Evolutionary conservation across 2,113 vertebrate genomes (phyloP).

Genomic region (Cariama cristata): DNA sequence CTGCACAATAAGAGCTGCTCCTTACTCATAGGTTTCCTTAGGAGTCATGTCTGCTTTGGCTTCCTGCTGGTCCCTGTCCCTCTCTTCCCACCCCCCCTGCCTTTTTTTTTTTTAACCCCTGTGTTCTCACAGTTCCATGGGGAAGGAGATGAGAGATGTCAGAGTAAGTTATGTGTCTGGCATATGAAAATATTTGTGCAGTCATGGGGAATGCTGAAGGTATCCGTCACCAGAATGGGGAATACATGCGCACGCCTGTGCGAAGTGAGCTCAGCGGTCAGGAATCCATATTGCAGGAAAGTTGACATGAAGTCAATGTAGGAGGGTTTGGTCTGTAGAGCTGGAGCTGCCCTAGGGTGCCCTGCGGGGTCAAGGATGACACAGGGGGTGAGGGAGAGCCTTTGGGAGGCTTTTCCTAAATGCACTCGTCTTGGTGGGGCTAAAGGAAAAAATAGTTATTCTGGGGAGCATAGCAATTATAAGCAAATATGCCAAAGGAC

Average conservation of each 20-base stretch:
- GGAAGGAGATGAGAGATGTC: neutral
- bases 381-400: neutral
- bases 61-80: conserved; percentile 26
- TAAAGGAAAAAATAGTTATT: neutral
- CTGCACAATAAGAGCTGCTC: too few species aligned
- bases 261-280: conserved; percentile 5
- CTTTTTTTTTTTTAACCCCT: neutral
- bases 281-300: conserved; percentile 4
- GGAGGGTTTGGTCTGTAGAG: neutral
- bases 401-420: neutral
- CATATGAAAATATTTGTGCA: neutral
- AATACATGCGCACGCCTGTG: neutral
- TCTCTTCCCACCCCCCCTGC: neutral
- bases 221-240: neutral
- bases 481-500: neutral
- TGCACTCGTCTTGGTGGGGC: neutral
- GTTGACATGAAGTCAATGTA: neutral
- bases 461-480: neutral
- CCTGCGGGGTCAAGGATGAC: neutral
- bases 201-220: neutral
- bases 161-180: neutral
- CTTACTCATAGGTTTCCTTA: conserved; percentile 46
- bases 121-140: neutral
- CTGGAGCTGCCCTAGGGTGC: neutral
- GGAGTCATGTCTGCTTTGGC: conserved; percentile 28